phyloP scores from a whole-genome alignment of 1,140 invertebrate genomes.

The Dysdera silvatica region DNA sequence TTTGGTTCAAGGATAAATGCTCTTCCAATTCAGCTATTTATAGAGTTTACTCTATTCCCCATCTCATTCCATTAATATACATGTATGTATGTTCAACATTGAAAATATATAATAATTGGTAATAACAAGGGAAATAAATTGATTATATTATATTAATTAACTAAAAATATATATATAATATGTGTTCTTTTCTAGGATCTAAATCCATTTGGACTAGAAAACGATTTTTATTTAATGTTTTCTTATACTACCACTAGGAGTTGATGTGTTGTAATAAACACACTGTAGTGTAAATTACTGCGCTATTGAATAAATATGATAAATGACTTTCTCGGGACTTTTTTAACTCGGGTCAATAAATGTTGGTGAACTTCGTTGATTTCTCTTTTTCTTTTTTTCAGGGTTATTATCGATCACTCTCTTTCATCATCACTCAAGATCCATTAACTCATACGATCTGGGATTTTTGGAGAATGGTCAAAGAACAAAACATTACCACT shows the following conservation, averaged over 20 bases:
- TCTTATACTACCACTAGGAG: not conserved
- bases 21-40: too few species aligned
- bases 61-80: too few species aligned
- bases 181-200: too few species aligned
- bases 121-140: too few species aligned
- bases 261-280: not conserved
- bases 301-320: not conserved
- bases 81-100: too few species aligned
- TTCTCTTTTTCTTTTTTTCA: constrained; percentile 34
- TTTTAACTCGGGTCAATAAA: not conserved
- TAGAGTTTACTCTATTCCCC: too few species aligned
- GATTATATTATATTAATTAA: too few species aligned
- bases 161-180: too few species aligned
- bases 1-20: too few species aligned
- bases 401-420: constrained; percentile 84
- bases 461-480: constrained; percentile 96
- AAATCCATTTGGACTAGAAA: too few species aligned
- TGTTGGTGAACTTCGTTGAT: not conserved
- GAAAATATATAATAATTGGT: too few species aligned
- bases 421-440: constrained; percentile 93
- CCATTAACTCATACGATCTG: constrained; percentile 76
- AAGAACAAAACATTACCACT: constrained; percentile 80
- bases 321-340: not conserved
- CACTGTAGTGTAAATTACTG: not conserved
- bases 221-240: too few species aligned